A percentile compares a stretch with the other conserved stretches of the same genome.
phyloP scores from a whole-genome alignment of 2,113 vertebrate genomes.

The Aspidoscelis tigris region DNA sequence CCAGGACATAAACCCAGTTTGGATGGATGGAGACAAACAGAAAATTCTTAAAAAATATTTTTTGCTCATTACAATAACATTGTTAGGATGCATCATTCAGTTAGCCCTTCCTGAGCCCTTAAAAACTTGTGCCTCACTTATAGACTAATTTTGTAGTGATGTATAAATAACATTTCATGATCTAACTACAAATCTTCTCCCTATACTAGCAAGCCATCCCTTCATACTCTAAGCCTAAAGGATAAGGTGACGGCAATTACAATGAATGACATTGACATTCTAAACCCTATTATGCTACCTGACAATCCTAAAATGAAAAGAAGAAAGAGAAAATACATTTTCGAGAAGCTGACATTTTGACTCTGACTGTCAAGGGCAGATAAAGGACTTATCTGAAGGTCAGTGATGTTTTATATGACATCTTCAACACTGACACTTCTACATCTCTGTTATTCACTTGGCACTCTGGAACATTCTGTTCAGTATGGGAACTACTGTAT shows the following conservation, averaged over 20 bases:
- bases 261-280: constrained; percentile 29
- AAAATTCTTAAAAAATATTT: too few relatives aligned
- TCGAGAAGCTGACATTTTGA: constrained; percentile 47
- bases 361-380: constrained; percentile 25
- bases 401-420: constrained; percentile 32
- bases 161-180: constrained; percentile 11
- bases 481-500: background rate
- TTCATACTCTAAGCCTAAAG: constrained; percentile 3
- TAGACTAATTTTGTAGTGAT: background rate
- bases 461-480: background rate
- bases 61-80: too few relatives aligned
- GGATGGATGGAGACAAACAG: too few relatives aligned
- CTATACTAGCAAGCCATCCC: background rate
- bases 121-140: background rate
- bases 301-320: constrained; percentile 23
- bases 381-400: constrained; percentile 33
- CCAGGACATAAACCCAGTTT: too few relatives aligned
- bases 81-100: too few relatives aligned
- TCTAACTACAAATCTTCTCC: constrained; percentile 33
- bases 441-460: background rate
- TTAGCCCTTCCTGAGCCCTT: too few relatives aligned
- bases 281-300: background rate
- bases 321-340: constrained; percentile 19
- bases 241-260: constrained; percentile 6
- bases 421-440: constrained; percentile 11